These are phyloP conservation scores for Athalia rosae DNA, from an alignment of 2,888 invertebrate species.

Conservation along the genomic window DNA sequence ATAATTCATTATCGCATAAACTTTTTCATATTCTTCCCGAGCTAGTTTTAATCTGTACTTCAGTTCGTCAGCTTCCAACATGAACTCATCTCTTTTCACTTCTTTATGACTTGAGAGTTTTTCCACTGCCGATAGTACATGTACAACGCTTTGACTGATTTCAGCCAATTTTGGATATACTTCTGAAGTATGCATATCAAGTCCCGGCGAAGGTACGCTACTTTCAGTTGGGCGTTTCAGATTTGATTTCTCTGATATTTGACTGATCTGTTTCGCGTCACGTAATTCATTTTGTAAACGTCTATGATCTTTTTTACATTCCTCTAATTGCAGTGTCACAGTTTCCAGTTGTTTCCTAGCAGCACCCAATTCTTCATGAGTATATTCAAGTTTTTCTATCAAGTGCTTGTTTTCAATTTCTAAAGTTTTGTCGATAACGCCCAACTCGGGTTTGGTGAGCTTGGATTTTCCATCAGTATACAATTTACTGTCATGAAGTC, in stretches of 20 bases:
- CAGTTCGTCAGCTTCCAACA: constrained; percentile 23
- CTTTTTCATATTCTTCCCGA: constrained; percentile 26
- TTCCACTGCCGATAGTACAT: constrained; percentile 13
- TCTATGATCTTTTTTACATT: neutral
- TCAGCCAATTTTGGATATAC: constrained; percentile 12
- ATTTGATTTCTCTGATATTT: neutral
- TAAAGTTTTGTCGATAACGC: neutral
- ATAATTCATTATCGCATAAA: neutral
- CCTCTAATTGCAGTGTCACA: neutral
- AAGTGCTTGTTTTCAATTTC: constrained; percentile 27
- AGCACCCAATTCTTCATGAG: constrained; percentile 15
- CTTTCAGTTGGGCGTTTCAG: neutral
- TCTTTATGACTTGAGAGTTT: neutral
- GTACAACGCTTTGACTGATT: neutral
- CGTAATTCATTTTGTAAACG: constrained; percentile 1
- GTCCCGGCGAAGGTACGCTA: neutral
- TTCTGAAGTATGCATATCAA: neutral
- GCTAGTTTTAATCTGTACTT: constrained; percentile 28
- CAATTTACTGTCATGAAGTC: constrained; percentile 3
- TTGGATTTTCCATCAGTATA: neutral
- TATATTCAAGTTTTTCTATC: constrained; percentile 6
- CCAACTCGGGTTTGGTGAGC: neutral
- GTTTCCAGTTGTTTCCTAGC: neutral
- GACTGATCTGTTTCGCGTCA: neutral
- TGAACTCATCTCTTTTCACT: neutral